Evolutionary conservation across 1,140 invertebrate species (phyloP).

Genomic region (Drosophila busckii): DNA sequence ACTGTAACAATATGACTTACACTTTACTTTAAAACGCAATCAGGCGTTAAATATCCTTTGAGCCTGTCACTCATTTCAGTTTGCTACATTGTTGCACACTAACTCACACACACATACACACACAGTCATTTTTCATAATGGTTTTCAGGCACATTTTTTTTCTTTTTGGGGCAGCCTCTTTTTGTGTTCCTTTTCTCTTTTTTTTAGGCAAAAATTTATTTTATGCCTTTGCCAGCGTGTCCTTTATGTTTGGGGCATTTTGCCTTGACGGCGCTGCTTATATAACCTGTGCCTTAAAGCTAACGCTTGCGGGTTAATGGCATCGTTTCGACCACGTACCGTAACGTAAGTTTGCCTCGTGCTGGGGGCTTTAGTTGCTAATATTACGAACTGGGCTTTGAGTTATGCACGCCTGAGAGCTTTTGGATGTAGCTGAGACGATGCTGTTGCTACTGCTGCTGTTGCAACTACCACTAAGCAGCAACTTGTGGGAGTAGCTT

Average conservation of each 20-base stretch:
- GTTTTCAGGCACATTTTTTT: slow-evolving; percentile 25
- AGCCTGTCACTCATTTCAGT: slow-evolving; percentile 52
- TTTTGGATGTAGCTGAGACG: no score
- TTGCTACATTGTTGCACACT: neutral
- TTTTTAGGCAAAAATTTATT: slow-evolving; percentile 34
- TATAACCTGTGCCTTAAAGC: slow-evolving; percentile 13
- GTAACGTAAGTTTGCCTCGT: slow-evolving; percentile 1
- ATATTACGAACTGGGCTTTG: slow-evolving; percentile 7
- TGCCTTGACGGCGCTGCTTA: slow-evolving; percentile 9
- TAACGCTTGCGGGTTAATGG: slow-evolving; percentile 42
- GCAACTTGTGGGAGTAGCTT: no score
- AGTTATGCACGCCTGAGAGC: slow-evolving; percentile 7
- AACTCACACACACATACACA: neutral
- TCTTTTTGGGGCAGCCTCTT: slow-evolving; percentile 3
- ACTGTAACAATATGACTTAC: slow-evolving; percentile 26
- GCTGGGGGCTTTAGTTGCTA: slow-evolving; percentile 2
- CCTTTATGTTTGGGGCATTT: slow-evolving; percentile 43
- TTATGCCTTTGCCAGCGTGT: slow-evolving; percentile 39
- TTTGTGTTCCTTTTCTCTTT: slow-evolving; percentile 1
- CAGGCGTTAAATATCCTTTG: slow-evolving; percentile 67
- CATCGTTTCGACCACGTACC: slow-evolving; percentile 39
- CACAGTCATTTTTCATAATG: slow-evolving; percentile 34
- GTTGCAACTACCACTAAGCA: no score
- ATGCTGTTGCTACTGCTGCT: no score
- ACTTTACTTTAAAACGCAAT: slow-evolving; percentile 64